phyloP scores from a whole-genome alignment of 2,888 invertebrate species.

The Nephrocerus scutellatus region DNA sequence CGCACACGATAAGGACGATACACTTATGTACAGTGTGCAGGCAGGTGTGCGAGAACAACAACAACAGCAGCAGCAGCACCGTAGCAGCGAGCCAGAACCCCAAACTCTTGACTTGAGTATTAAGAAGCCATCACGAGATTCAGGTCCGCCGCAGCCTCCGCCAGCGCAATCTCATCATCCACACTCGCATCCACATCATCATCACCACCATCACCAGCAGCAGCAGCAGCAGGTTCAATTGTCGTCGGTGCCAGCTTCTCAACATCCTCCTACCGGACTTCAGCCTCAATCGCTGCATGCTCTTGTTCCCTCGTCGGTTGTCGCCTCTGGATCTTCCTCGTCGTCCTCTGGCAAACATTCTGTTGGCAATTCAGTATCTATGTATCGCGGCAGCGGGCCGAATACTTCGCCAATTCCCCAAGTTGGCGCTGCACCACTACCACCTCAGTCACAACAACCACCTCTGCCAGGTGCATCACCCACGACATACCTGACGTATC shows the following conservation, averaged over 20 bases:
- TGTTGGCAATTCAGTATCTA: slow-evolving; percentile 34
- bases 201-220: slow-evolving; percentile 32
- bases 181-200: slow-evolving; percentile 35
- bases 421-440: too few species aligned
- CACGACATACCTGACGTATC: slow-evolving; percentile 46
- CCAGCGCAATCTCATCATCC: slow-evolving; percentile 24
- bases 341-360: slow-evolving; percentile 31
- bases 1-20: slow-evolving; percentile 42
- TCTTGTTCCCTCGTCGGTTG: slow-evolving; percentile 21
- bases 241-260: slow-evolving; percentile 12
- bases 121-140: slow-evolving; percentile 57
- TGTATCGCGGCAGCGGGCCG: slow-evolving; percentile 33
- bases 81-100: slow-evolving; percentile 55
- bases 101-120: slow-evolving; percentile 69
- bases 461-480: too few species aligned
- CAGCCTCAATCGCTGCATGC: slow-evolving; percentile 13
- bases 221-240: slow-evolving; percentile 25
- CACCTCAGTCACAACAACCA: too few species aligned
- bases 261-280: slow-evolving; percentile 20
- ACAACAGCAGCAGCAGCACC: slow-evolving; percentile 41
- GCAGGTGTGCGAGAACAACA: slow-evolving; percentile 49
- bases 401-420: slow-evolving; percentile 24
- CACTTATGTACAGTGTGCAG: slow-evolving; percentile 36
- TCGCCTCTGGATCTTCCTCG: too few species aligned
- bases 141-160: slow-evolving; percentile 36